A percentile compares a stretch with the other conserved stretches of the same genome.
Conservation (phyloP, 1,140 invertebrate genomes). For the Drosophila biarmipes region DNA sequence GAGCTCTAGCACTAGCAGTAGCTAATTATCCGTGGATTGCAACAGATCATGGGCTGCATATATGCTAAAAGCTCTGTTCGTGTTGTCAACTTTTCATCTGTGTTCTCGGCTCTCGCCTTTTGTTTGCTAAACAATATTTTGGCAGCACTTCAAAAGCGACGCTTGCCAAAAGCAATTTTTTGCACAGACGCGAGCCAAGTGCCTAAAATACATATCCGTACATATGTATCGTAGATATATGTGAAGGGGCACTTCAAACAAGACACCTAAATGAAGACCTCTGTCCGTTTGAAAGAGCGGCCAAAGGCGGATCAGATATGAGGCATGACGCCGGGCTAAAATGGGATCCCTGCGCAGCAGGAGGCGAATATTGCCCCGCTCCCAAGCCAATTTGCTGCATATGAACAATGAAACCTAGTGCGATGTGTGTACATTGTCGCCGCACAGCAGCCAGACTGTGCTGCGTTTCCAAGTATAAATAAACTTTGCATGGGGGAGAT, state of each 20-base stretch:
- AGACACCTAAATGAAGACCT: conserved; percentile 53
- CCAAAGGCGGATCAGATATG: conserved; percentile 53
- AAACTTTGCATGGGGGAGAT: conserved; percentile 82
- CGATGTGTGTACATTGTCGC: conserved; percentile 17
- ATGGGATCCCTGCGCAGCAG: conserved; percentile 37
- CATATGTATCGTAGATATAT: conserved; percentile 12
- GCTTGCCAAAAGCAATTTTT: conserved; percentile 78
- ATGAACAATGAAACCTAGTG: conserved; percentile 42
- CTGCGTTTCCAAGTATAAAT: conserved; percentile 77
- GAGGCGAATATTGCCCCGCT: conserved; percentile 27
- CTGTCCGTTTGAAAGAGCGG: conserved; percentile 59
- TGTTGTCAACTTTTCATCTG: conserved; percentile 52
- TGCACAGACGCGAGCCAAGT: conserved; percentile 61
- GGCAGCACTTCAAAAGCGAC: conserved; percentile 72
- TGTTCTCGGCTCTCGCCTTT: conserved; percentile 47
- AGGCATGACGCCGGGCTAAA: conserved; percentile 57
- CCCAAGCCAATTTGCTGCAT: conserved; percentile 64
- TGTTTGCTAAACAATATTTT: conserved; percentile 82
- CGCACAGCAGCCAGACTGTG: conserved; percentile 21
- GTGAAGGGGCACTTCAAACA: conserved; percentile 47
- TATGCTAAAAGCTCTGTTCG: conserved; percentile 36
- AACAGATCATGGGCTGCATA: conserved; percentile 23
- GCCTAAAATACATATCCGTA: conserved; percentile 33
- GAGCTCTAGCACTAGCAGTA: conserved; percentile 6
- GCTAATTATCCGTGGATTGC: conserved; percentile 38